Conservation (phyloP, 2,797 vertebrate species). For the Sciurus carolinensis region DNA sequence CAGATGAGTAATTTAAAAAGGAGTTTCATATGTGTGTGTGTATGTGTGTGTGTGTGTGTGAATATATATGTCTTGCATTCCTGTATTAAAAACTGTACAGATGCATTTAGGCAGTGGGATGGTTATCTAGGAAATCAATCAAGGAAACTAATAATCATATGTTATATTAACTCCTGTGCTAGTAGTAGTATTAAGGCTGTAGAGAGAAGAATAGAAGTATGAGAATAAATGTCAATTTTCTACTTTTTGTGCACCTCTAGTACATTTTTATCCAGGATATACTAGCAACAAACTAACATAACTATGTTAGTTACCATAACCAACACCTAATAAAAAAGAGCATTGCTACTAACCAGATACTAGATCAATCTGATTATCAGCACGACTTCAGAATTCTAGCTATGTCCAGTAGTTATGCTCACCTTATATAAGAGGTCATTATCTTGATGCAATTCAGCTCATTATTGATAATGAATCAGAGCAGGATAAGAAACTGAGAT, state of each 20-base stretch:
- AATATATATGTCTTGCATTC: background rate
- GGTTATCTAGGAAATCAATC: constrained; percentile 4
- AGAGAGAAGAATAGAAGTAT: background rate
- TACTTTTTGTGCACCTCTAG: background rate
- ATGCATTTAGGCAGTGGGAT: background rate
- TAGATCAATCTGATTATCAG: background rate
- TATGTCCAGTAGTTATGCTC: background rate
- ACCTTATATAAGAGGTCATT: background rate
- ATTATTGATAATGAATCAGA: constrained; percentile 44
- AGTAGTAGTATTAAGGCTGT: background rate
- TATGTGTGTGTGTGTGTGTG: background rate
- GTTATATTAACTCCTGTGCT: background rate
- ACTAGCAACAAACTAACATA: background rate
- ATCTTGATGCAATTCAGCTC: background rate
- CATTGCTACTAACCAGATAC: background rate
- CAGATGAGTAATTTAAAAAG: background rate
- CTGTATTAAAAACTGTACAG: constrained; percentile 41
- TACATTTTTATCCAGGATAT: background rate
- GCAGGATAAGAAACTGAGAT: background rate
- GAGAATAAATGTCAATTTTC: constrained; percentile 5
- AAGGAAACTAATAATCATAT: background rate
- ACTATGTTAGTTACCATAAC: background rate
- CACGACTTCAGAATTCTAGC: background rate
- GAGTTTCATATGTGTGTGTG: background rate
- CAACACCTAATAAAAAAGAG: background rate